A percentile compares a stretch with the other conserved stretches of the same genome.
Conservation (phyloP, 1,140 invertebrate species). For the Psix sp. region DNA sequence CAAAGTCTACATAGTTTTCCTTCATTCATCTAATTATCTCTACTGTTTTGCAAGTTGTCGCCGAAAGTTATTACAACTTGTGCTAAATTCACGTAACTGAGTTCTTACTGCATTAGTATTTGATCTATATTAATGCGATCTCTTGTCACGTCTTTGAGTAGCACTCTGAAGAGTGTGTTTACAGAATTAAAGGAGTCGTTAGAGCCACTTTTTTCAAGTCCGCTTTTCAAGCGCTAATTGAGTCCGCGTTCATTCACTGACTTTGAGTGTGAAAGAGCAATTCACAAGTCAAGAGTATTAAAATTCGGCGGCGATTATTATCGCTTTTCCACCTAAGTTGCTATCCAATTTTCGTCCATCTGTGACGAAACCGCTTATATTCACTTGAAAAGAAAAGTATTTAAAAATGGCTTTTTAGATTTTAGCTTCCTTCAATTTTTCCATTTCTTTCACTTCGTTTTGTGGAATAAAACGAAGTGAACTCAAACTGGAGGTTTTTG, state of each 20-base stretch:
- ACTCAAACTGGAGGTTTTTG: too few species aligned
- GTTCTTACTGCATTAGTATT: conserved; percentile 30
- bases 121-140: conserved; percentile 41
- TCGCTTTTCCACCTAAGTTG: too few species aligned
- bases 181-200: conserved; percentile 29
- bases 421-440: too few species aligned
- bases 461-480: too few species aligned
- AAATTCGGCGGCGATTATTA: conserved; percentile 21
- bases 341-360: too few species aligned
- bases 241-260: conserved; percentile 35
- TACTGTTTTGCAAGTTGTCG: background rate
- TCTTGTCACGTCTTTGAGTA: conserved; percentile 25
- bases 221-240: conserved; percentile 26
- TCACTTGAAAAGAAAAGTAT: too few species aligned
- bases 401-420: too few species aligned
- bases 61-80: conserved; percentile 3
- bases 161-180: conserved; percentile 27
- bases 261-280: conserved; percentile 37
- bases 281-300: conserved; percentile 28
- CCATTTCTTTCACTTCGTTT: too few species aligned
- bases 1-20: too few species aligned
- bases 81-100: conserved; percentile 9
- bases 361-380: too few species aligned
- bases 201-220: conserved; percentile 29
- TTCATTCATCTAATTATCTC: conserved; percentile 6